Conservation (phyloP, 1,140 invertebrate genomes). For the Maniola jurtina region DNA sequence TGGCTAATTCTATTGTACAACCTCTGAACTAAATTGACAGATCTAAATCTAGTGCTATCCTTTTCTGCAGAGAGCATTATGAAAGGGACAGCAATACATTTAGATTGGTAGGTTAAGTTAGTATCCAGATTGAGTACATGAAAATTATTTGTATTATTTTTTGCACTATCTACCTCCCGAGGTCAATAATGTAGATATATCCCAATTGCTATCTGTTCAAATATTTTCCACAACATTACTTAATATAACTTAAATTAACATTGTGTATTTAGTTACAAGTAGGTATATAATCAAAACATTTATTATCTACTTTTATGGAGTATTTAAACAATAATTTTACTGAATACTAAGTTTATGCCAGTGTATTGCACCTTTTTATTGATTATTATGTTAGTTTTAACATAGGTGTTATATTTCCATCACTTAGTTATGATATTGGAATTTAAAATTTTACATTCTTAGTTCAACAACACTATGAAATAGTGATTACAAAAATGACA, state of each 20-base stretch:
- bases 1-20: too few species aligned
- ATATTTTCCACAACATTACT: neutral
- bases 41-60: too few species aligned
- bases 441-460: neutral
- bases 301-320: neutral
- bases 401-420: slow-evolving; percentile 4
- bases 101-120: too few species aligned
- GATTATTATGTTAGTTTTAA: neutral
- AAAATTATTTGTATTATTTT: slow-evolving; percentile 20
- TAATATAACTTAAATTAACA: neutral
- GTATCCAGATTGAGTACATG: too few species aligned
- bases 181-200: slow-evolving; percentile 34
- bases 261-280: slow-evolving; percentile 5
- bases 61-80: too few species aligned
- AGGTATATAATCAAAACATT: neutral
- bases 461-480: neutral
- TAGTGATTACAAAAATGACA: neutral
- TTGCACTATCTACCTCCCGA: slow-evolving; percentile 40
- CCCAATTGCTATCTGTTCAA: slow-evolving; percentile 17
- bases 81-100: too few species aligned
- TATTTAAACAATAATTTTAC: neutral
- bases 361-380: neutral
- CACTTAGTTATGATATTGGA: neutral
- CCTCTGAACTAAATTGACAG: too few species aligned
- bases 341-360: slow-evolving; percentile 1